phyloP scores from a whole-genome alignment of 2,797 vertebrate species.

The Crocidura indochinensis region DNA sequence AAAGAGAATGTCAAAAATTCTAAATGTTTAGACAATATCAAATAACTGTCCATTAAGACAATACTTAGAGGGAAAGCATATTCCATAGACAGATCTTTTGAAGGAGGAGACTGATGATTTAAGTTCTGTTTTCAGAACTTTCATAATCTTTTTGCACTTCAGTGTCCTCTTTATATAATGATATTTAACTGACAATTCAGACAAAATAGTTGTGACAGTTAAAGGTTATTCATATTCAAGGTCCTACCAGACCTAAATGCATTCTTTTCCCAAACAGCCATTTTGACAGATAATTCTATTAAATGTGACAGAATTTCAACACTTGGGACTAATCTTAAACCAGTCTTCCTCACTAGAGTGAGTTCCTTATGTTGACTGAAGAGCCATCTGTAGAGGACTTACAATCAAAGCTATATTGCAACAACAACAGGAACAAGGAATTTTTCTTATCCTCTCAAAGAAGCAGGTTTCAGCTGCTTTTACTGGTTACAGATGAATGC shows the following conservation, averaged over 20 bases:
- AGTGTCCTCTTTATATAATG: neutral
- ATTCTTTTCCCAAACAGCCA: too few relatives aligned
- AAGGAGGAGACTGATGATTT: neutral
- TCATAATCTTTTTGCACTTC: neutral
- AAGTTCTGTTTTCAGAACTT: neutral
- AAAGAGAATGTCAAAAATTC: conserved; percentile 7
- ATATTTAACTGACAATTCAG: neutral
- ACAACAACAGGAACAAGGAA: neutral
- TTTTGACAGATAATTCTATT: neutral
- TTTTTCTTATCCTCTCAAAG: neutral
- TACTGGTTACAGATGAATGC: neutral
- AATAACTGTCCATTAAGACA: neutral
- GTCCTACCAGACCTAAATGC: too few relatives aligned
- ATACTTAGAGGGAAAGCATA: neutral
- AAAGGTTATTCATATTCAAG: neutral
- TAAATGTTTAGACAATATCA: conserved; percentile 39
- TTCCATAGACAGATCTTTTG: neutral
- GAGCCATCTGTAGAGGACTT: neutral
- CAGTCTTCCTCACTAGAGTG: neutral
- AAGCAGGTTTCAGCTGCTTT: neutral
- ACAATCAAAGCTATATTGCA: neutral
- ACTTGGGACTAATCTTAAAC: neutral
- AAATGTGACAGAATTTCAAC: neutral
- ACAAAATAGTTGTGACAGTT: neutral
- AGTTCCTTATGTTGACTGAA: neutral